Conservation (phyloP, 2,888 invertebrate species). For the Protophormia terraenovae region DNA sequence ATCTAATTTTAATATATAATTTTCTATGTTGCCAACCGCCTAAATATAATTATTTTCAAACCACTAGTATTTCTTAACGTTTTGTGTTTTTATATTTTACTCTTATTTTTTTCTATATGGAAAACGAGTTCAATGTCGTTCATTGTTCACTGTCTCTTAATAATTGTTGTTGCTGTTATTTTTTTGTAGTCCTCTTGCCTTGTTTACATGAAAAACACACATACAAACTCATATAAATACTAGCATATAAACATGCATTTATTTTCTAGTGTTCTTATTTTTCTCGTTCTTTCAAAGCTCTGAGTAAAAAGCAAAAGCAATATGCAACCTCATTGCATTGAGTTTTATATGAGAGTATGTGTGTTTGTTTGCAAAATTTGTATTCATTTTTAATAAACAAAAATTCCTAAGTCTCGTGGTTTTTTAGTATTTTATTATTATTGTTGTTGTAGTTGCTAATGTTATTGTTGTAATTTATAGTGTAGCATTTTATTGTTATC, state of each 20-base stretch:
- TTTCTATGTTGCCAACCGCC: neutral
- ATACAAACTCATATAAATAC: no score
- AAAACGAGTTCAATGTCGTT: conserved; percentile 67
- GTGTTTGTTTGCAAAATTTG: neutral
- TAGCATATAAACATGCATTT: no score
- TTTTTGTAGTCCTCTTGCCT: neutral
- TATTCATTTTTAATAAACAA: neutral
- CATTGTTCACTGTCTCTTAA: conserved; percentile 37
- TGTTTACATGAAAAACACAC: neutral
- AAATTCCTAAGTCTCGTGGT: neutral
- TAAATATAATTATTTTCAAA: neutral
- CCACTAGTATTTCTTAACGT: neutral
- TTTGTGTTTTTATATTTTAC: neutral
- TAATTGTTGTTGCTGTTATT: neutral
- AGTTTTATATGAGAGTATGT: no score
- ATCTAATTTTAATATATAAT: neutral
- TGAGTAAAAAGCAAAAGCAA: no score
- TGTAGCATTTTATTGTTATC: no score
- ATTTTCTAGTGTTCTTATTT: no score
- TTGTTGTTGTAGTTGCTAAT: neutral
- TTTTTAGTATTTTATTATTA: neutral
- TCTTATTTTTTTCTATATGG: conserved; percentile 39
- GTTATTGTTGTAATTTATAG: neutral
- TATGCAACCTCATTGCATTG: no score
- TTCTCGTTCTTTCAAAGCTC: no score